Evolutionary conservation across 2,113 vertebrate genomes (phyloP), one percentile per base, ranked within the genome.

Genomic region (Agelaius phoeniceus): DNA sequence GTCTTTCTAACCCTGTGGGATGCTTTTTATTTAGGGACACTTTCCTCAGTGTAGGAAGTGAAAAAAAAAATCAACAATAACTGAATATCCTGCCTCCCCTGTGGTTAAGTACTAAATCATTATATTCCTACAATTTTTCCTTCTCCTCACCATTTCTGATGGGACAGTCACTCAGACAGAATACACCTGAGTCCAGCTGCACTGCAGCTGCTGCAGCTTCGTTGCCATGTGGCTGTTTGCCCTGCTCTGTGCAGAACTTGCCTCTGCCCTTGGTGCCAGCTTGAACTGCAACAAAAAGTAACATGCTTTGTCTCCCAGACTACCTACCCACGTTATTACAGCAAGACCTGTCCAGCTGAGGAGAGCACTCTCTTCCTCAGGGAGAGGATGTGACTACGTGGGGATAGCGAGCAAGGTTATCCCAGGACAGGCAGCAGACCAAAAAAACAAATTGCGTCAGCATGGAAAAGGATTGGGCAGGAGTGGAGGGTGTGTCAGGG

Each of bases 371-470:
- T 54, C 48, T 4, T 75, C 58, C 49, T 27, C 28, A 77, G 43
- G 5, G 63, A 39, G 51, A 37, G 77, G 59, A 89, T 82, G 90
- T 83, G 93, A 85, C 68, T 13, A 0, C 17, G 24, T 6, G 5
- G 55, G 88, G 81, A 71, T 49, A n/a, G 66, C 0, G 55, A 82
- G 73, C 2, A 10, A 80, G 97, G 97, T 97, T 91, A 96, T 54
- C 66, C 77, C 8, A 21, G 97, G 96, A 96, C 97, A 95, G 73
- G 78, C 92, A 90, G 76, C 72, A 57, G 90, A 81, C 59, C 28
- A 68, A 92, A 95, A 96, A 97, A 96, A 66, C 92, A 93, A 35
- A 79, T 92, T 91, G 93, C 86, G 12, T 96, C 96, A 97, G 89
- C 82, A 6, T 15, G 57, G 74, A 46, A 84, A 93, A 67, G 68